Evolutionary conservation across 2,797 vertebrate genomes (phyloP).

Genomic region (Trichosurus vulpecula): DNA sequence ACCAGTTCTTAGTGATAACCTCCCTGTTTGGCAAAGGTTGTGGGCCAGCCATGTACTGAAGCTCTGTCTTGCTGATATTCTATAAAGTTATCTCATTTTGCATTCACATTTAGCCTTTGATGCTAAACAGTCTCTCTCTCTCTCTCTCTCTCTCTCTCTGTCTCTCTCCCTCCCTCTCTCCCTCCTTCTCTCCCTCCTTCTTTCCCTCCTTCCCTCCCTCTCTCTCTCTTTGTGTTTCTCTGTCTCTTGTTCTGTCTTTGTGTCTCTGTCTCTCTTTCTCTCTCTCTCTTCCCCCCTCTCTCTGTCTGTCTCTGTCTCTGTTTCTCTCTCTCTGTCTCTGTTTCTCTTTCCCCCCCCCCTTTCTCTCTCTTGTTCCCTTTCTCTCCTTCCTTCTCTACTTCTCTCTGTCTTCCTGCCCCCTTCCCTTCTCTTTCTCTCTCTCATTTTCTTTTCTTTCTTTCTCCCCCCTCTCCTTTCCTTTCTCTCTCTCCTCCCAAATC

Average conservation of each 20-base stretch:
- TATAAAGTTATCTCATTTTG: not conserved
- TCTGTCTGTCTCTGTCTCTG: not conserved
- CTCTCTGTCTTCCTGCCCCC: too few relatives aligned
- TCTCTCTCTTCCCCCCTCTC: not conserved
- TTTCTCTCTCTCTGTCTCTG: too few relatives aligned
- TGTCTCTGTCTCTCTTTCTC: too few relatives aligned
- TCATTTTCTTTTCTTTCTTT: not conserved
- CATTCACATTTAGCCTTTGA: not conserved
- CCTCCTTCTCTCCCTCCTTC: not conserved
- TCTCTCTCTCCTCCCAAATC: too few relatives aligned
- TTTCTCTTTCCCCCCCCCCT: not conserved
- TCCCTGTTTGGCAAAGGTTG: not conserved
- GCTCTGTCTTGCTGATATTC: conserved; percentile 20
- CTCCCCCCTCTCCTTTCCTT: too few relatives aligned
- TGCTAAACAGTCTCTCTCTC: not conserved
- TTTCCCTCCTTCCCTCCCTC: fast-evolving
- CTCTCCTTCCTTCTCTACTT: too few relatives aligned
- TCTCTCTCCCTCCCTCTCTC: not conserved
- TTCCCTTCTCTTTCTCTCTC: too few relatives aligned
- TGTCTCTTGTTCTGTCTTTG: too few relatives aligned
- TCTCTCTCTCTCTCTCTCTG: not conserved
- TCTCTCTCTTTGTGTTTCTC: too few relatives aligned
- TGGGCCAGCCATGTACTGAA: not conserved
- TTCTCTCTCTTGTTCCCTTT: not conserved
- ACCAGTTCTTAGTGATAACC: conserved; percentile 10